These are phyloP conservation scores for Trematomus loennbergii DNA, from an alignment of 2,113 vertebrate species.

Conservation along the genomic window DNA sequence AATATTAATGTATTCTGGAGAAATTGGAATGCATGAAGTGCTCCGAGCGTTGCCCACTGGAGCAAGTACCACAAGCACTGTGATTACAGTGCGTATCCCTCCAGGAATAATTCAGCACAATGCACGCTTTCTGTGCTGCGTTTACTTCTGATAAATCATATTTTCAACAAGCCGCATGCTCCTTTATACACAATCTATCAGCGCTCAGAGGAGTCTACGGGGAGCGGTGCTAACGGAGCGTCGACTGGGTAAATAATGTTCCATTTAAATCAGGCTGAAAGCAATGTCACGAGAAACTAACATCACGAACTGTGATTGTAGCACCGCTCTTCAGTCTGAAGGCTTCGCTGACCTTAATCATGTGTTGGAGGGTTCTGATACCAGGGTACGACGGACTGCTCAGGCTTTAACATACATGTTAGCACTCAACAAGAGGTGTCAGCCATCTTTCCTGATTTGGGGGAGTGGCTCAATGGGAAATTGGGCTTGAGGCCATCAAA, in stretches of 20 bases:
- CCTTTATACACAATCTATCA: constrained; percentile 10
- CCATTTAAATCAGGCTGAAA: constrained; percentile 4
- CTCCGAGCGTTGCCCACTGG: constrained; percentile 36
- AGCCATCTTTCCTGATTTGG: too few relatives aligned
- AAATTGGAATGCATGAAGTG: constrained; percentile 57
- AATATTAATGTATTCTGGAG: constrained; percentile 57
- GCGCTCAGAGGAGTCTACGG: background rate
- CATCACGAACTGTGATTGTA: background rate
- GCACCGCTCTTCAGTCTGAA: background rate
- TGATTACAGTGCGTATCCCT: constrained; percentile 43
- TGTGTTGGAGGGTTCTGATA: background rate
- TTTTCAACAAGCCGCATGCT: constrained; percentile 17
- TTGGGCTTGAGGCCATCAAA: too few relatives aligned
- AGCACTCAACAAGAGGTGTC: too few relatives aligned
- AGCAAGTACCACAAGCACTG: constrained; percentile 36
- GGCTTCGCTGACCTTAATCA: background rate
- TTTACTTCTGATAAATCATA: constrained; percentile 50
- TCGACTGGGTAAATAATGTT: background rate
- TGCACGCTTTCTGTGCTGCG: constrained; percentile 16
- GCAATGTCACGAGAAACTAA: background rate
- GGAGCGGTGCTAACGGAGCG: background rate
- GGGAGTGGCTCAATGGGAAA: too few relatives aligned
- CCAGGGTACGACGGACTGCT: too few relatives aligned
- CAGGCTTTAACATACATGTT: too few relatives aligned
- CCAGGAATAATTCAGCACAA: constrained; percentile 49